A percentile compares a stretch with the other conserved stretches of the same genome.
Conservation (phyloP, 2,113 vertebrate species). For the Limanda limanda region DNA sequence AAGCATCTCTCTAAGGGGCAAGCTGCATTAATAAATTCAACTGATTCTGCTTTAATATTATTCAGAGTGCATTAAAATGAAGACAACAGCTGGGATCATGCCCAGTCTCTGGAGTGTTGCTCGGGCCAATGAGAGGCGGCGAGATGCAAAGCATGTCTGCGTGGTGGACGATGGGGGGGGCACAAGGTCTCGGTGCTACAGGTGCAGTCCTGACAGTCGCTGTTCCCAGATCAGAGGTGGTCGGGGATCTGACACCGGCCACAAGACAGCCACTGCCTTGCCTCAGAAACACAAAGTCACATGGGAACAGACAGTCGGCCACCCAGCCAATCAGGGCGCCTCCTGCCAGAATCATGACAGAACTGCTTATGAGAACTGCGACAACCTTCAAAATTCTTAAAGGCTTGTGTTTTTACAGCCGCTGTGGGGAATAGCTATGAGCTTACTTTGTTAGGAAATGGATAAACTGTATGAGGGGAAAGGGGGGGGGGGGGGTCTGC, state of each 20-base stretch:
- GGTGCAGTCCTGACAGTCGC: constrained; percentile 81
- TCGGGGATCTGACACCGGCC: constrained; percentile 67
- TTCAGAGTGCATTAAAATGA: constrained; percentile 84
- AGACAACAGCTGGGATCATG: constrained; percentile 82
- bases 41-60: constrained; percentile 83
- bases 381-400: constrained; percentile 43
- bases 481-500: no score
- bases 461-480: neutral
- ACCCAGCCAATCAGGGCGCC: constrained; percentile 58
- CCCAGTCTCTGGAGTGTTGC: constrained; percentile 73
- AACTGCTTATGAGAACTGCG: constrained; percentile 45
- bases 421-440: constrained; percentile 30
- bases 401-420: constrained; percentile 30
- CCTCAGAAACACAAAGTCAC: constrained; percentile 72
- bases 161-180: constrained; percentile 29
- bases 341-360: constrained; percentile 51
- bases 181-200: constrained; percentile 76
- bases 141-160: constrained; percentile 73
- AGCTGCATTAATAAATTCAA: constrained; percentile 83
- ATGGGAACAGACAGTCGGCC: constrained; percentile 56
- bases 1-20: constrained; percentile 82
- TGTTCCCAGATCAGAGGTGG: constrained; percentile 78
- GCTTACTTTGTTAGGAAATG: constrained; percentile 49
- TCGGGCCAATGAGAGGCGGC: constrained; percentile 57
- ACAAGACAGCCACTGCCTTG: constrained; percentile 62